A percentile compares a stretch with the other conserved stretches of the same genome.
phyloP scores from a whole-genome alignment of 2,113 vertebrate species.

The Corythaeola cristata region DNA sequence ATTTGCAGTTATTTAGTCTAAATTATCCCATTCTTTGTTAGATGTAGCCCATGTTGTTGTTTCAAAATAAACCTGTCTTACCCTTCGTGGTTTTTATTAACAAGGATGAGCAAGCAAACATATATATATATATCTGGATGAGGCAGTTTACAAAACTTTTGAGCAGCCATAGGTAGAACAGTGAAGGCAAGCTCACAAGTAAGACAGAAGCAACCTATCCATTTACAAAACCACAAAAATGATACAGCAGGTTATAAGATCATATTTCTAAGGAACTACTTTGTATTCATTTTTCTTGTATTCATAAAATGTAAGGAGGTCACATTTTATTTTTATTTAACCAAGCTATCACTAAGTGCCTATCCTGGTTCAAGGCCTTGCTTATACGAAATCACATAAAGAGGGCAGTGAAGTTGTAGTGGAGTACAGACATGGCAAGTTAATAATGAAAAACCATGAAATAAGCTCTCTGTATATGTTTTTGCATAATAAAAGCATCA shows the following conservation, averaged over 20 bases:
- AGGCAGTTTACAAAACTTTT: neutral
- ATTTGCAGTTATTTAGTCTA: neutral
- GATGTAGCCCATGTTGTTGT: neutral
- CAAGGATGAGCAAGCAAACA: neutral
- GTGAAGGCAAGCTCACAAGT: neutral
- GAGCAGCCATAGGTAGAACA: neutral
- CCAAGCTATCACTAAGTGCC: neutral
- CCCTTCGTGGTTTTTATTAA: neutral
- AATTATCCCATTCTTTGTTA: neutral
- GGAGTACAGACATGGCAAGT: neutral
- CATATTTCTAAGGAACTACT: neutral
- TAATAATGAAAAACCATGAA: neutral
- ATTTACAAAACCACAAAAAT: neutral
- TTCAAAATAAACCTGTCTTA: neutral
- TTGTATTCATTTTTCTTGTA: neutral
- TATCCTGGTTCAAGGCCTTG: neutral
- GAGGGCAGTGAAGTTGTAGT: neutral
- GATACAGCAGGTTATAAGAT: neutral
- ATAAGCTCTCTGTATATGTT: neutral
- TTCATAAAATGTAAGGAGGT: neutral
- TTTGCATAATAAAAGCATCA: neutral
- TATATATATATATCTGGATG: neutral
- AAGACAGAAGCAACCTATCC: neutral
- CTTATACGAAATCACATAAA: neutral
- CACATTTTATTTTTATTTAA: neutral